Conservation (phyloP, 2,113 vertebrate species). For the Pyrgilauda ruficollis region DNA sequence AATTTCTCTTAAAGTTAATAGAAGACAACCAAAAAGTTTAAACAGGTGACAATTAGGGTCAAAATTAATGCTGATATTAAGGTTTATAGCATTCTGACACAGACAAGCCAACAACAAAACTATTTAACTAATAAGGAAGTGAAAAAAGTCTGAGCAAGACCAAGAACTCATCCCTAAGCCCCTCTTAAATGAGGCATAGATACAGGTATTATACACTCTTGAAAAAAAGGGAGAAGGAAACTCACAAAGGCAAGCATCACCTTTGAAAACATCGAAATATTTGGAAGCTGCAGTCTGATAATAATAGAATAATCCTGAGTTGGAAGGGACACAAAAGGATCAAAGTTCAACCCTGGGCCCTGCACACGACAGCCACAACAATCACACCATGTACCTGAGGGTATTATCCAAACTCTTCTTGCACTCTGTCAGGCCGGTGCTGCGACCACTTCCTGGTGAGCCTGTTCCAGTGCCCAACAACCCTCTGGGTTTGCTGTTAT, state of each 20-base stretch:
- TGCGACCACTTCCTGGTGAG: not conserved
- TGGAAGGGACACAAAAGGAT: not conserved
- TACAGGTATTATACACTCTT: not conserved
- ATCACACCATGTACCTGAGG: not conserved
- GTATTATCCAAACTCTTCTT: fast-evolving
- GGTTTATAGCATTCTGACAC: not conserved
- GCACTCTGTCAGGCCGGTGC: not conserved
- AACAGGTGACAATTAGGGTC: not conserved
- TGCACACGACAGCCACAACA: not conserved
- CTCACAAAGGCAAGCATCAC: not conserved
- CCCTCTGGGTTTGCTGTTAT: not conserved
- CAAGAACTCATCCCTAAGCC: not conserved
- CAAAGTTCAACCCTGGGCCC: not conserved
- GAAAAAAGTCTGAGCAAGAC: not conserved
- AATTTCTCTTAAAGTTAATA: not conserved
- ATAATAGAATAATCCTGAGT: not conserved
- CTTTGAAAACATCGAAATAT: not conserved
- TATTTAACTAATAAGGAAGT: not conserved
- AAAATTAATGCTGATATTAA: not conserved
- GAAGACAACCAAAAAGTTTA: not conserved
- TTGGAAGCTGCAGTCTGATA: not conserved
- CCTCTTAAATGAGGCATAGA: not conserved
- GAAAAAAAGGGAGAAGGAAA: not conserved
- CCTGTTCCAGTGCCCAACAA: not conserved
- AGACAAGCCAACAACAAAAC: not conserved